Evolutionary conservation across 2,113 vertebrate species (phyloP).

Genomic region (Psilopogon haemacephalus): DNA sequence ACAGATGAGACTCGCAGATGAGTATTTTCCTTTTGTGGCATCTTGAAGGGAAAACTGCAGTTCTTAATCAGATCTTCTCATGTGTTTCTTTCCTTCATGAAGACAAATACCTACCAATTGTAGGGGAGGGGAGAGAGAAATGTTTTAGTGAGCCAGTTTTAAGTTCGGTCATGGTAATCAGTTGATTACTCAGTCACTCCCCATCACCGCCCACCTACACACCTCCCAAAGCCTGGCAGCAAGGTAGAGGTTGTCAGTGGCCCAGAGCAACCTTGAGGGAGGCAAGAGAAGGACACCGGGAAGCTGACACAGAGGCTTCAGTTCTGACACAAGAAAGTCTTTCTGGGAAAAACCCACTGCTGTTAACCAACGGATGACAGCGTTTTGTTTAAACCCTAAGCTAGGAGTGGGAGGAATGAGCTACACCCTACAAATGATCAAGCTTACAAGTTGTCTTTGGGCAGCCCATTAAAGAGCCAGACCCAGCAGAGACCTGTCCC

Average conservation of each 20-base stretch:
- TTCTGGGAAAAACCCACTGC: background rate
- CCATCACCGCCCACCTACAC: background rate
- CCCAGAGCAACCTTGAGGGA: background rate
- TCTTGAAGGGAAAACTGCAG: background rate
- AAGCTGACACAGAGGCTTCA: background rate
- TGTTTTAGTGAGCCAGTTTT: background rate
- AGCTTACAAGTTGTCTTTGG: background rate
- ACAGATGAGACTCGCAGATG: background rate
- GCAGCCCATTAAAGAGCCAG: accelerated
- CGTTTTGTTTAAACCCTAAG: background rate
- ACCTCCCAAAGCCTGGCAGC: background rate
- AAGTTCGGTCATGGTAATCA: background rate
- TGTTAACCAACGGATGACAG: accelerated
- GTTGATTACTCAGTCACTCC: background rate
- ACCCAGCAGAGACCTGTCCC: accelerated
- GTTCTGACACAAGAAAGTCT: background rate
- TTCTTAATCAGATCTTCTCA: background rate
- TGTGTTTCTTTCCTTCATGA: background rate
- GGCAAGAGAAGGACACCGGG: background rate
- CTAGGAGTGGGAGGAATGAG: background rate
- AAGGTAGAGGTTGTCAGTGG: background rate
- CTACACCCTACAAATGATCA: accelerated
- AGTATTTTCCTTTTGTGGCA: background rate
- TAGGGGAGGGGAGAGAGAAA: background rate
- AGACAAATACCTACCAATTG: background rate